A percentile compares a stretch with the other conserved stretches of the same genome.
Evolutionary conservation across 2,797 vertebrate genomes (phyloP).

Genomic region (Poeciliopsis turneri): DNA sequence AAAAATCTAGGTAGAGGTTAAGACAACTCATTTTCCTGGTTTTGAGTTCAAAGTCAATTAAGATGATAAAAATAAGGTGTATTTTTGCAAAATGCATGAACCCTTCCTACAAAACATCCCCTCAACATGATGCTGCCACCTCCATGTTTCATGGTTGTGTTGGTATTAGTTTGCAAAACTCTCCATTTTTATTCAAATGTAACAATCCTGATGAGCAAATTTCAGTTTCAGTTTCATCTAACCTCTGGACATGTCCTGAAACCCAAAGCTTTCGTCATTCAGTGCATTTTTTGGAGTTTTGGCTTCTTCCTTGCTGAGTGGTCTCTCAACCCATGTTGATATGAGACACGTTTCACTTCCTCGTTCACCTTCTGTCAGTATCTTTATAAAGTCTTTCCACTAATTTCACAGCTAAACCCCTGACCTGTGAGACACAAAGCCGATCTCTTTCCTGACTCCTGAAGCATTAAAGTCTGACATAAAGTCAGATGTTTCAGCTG

Average conservation of each 20-base stretch:
- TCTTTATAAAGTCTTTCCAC: background rate
- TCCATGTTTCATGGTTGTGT: background rate
- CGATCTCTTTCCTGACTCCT: background rate
- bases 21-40: background rate
- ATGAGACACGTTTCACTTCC: background rate
- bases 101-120: background rate
- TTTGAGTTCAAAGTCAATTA: background rate
- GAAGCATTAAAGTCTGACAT: background rate
- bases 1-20: background rate
- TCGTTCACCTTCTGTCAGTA: background rate
- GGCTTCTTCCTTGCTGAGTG: background rate
- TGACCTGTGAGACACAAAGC: background rate
- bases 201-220: background rate
- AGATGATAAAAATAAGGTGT: background rate
- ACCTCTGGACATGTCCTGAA: background rate
- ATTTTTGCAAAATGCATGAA: background rate
- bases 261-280: background rate
- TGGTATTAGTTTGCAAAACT: background rate
- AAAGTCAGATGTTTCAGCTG: background rate
- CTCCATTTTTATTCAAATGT: background rate
- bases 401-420: background rate
- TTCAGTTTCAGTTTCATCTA: background rate
- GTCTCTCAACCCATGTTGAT: background rate
- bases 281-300: background rate
- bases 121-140: background rate